Evolutionary conservation across 2,888 invertebrate genomes (phyloP).

Genomic region (Hipparchia sbordonii): DNA sequence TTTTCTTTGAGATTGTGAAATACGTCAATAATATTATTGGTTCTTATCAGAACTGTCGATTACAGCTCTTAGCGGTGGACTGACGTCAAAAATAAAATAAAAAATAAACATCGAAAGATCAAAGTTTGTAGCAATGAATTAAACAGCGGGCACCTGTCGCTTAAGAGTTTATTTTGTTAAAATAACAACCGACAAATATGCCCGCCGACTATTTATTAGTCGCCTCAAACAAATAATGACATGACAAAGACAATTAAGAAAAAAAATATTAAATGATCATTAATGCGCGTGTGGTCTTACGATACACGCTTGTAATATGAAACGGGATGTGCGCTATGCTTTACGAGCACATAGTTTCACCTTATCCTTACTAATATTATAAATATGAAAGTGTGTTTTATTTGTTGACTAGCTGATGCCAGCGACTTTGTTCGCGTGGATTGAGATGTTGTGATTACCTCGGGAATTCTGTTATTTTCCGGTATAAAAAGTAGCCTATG

Average conservation of each 20-base stretch:
- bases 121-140: slow-evolving; percentile 22
- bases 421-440: no score
- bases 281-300: slow-evolving; percentile 24
- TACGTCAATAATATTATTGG: neutral
- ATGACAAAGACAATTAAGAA: slow-evolving; percentile 26
- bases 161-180: slow-evolving; percentile 25
- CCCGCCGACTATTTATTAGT: slow-evolving; percentile 20
- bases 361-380: no score
- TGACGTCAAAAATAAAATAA: neutral
- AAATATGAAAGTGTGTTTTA: no score
- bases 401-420: no score
- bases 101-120: neutral
- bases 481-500: no score
- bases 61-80: neutral
- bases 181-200: slow-evolving; percentile 18
- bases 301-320: neutral
- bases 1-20: no score
- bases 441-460: no score
- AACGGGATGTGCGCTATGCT: slow-evolving; percentile 9
- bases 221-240: slow-evolving; percentile 25
- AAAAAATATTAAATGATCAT: slow-evolving; percentile 15
- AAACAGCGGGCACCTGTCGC: slow-evolving; percentile 29
- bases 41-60: neutral
- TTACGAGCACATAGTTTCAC: neutral
- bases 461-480: no score